phyloP scores from a whole-genome alignment of 2,888 invertebrate genomes.

The Nephrotoma flavescens region DNA sequence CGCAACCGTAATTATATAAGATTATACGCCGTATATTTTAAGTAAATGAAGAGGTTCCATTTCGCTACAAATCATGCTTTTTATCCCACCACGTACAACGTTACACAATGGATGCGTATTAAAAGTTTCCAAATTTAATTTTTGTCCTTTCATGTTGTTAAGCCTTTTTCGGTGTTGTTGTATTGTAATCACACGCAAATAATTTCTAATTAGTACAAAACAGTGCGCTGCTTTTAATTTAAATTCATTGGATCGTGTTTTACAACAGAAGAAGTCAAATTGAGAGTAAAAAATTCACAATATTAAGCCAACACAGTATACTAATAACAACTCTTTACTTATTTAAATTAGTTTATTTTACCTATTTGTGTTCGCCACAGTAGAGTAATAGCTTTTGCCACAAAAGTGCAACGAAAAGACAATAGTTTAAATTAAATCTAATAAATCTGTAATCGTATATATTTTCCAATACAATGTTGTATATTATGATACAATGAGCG shows the following conservation, averaged over 20 bases:
- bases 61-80: background rate
- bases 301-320: background rate
- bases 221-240: background rate
- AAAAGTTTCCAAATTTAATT: background rate
- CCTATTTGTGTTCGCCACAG: background rate
- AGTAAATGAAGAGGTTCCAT: background rate
- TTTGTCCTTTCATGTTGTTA: background rate
- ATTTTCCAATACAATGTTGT: too few species aligned
- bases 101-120: background rate
- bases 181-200: background rate
- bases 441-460: too few species aligned
- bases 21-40: background rate
- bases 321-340: background rate
- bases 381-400: background rate
- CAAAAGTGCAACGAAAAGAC: background rate
- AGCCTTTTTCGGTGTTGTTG: background rate
- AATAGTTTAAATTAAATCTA: background rate
- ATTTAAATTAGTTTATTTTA: background rate
- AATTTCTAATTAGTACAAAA: background rate
- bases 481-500: too few species aligned
- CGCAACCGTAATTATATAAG: background rate
- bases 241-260: background rate
- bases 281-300: background rate
- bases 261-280: background rate
- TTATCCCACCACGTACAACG: background rate